Percentiles rank a stretch among this genome's conserved stretches.
Evolutionary conservation across 1,140 invertebrate species (phyloP).

Genomic region (Steinernema feltiae): DNA sequence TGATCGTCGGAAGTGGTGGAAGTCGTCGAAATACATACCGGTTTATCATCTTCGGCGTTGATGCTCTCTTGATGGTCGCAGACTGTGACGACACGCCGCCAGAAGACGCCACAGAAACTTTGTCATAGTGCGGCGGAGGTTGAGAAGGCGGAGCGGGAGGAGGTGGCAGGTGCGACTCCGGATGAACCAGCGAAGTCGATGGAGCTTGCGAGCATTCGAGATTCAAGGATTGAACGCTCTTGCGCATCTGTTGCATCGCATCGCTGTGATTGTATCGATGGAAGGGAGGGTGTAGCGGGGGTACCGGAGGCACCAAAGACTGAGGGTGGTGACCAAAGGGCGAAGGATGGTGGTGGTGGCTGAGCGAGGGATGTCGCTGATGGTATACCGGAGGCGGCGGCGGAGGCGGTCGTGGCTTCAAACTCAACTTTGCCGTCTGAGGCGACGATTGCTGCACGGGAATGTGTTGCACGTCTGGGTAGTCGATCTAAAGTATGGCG

Average conservation of each 20-base stretch:
- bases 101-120: neutral
- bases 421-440: neutral
- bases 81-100: neutral
- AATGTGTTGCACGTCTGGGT: constrained; percentile 67
- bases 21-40: constrained; percentile 11
- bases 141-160: neutral
- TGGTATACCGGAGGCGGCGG: neutral
- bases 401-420: neutral
- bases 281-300: constrained; percentile 2
- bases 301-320: neutral
- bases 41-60: constrained; percentile 7
- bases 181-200: neutral
- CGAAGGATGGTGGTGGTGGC: neutral
- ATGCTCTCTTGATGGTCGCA: constrained; percentile 2
- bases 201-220: neutral
- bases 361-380: neutral
- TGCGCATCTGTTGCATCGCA: constrained; percentile 8
- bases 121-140: neutral
- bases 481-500: constrained; percentile 69
- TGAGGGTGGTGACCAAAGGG: constrained; percentile 3
- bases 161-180: neutral
- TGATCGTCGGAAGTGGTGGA: no score
- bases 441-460: neutral
- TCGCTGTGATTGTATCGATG: constrained; percentile 8
- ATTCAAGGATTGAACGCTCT: neutral